phyloP scores from a whole-genome alignment of 2,113 vertebrate genomes.

The Cathartes aura region DNA sequence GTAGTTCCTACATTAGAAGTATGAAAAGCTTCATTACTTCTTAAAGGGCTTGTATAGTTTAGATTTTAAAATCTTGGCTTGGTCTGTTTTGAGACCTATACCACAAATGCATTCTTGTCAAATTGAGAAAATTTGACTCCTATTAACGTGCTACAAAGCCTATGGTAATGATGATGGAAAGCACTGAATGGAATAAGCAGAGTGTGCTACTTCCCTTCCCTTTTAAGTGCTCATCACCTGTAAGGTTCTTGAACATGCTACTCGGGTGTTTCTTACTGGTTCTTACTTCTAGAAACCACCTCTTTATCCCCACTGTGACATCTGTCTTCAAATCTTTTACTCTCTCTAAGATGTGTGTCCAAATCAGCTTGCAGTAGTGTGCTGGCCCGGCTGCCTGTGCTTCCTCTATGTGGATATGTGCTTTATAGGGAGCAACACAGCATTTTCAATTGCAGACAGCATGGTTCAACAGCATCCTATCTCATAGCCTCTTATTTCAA shows the following conservation, averaged over 20 bases:
- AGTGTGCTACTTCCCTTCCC: background rate
- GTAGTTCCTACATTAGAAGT: background rate
- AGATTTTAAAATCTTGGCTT: background rate
- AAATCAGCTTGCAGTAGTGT: background rate
- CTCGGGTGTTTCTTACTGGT: background rate
- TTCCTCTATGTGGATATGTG: background rate
- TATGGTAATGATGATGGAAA: background rate
- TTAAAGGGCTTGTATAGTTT: background rate
- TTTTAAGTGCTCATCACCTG: background rate
- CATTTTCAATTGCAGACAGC: background rate
- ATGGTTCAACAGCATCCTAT: background rate
- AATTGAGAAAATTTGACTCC: background rate
- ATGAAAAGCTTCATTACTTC: background rate
- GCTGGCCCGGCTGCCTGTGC: background rate
- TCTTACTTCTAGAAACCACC: background rate
- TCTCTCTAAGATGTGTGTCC: background rate
- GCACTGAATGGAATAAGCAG: background rate
- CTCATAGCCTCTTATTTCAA: background rate
- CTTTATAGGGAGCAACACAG: background rate
- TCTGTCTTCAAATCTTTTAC: background rate
- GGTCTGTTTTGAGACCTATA: background rate
- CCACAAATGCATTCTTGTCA: background rate
- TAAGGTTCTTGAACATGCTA: background rate
- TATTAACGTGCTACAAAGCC: background rate
- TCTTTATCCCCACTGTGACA: background rate